Evolutionary conservation across 2,888 invertebrate species (phyloP).

Genomic region (Nephrotoma flavescens): DNA sequence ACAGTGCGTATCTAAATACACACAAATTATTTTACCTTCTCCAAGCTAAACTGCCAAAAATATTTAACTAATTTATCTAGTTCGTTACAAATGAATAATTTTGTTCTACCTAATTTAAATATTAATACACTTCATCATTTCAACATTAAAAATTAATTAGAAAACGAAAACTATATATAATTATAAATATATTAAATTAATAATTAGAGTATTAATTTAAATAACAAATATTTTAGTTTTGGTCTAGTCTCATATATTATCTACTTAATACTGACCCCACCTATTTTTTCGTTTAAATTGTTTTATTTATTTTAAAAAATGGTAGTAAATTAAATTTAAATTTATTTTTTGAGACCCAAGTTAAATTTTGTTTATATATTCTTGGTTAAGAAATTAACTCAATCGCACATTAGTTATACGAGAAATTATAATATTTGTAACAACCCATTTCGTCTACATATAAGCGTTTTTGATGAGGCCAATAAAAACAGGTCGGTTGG

Average conservation of each 20-base stretch:
- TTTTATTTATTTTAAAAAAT: background rate
- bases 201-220: background rate
- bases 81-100: background rate
- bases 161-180: background rate
- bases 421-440: background rate
- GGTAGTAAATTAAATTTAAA: background rate
- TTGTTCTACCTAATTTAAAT: background rate
- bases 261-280: background rate
- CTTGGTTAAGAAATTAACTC: background rate
- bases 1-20: background rate
- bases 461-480: background rate
- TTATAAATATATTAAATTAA: background rate
- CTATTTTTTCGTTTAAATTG: background rate
- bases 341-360: background rate
- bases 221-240: background rate
- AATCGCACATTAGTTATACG: background rate
- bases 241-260: background rate
- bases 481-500: background rate
- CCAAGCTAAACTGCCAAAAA: background rate
- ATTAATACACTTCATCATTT: background rate
- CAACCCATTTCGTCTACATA: background rate
- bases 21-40: background rate
- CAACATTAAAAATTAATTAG: background rate
- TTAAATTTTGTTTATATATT: background rate
- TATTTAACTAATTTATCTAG: background rate